phyloP scores from a whole-genome alignment of 2,888 invertebrate genomes.

The Sturmia bella region DNA sequence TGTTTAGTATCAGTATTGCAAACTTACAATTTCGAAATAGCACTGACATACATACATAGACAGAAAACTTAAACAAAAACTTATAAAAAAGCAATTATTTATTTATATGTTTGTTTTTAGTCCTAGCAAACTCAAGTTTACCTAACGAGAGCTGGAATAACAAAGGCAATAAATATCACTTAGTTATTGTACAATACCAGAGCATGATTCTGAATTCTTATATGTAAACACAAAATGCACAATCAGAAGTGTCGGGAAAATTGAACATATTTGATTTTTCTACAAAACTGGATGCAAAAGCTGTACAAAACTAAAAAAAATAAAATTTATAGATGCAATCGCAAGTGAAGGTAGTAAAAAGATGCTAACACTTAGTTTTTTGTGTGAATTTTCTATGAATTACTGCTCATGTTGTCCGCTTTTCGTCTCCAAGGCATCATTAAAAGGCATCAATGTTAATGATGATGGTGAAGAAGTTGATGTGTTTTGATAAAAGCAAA shows the following conservation, averaged over 20 bases:
- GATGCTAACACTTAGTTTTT: slow-evolving; percentile 55
- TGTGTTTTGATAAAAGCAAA: slow-evolving; percentile 22
- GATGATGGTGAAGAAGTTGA: slow-evolving; percentile 54
- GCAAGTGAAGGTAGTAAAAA: slow-evolving; percentile 41
- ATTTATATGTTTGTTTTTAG: too few species aligned
- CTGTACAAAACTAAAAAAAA: slow-evolving; percentile 10
- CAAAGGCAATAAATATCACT: slow-evolving; percentile 44
- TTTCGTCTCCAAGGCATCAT: slow-evolving; percentile 62
- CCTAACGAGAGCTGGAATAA: not conserved
- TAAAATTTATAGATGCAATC: slow-evolving; percentile 36
- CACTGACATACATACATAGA: too few species aligned
- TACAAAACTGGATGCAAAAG: slow-evolving; percentile 48
- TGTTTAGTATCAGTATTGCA: too few species aligned
- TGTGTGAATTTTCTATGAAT: slow-evolving; percentile 16
- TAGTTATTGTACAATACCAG: slow-evolving; percentile 35
- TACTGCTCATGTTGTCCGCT: slow-evolving; percentile 36
- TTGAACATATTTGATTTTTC: slow-evolving; percentile 34
- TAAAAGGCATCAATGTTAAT: slow-evolving; percentile 65
- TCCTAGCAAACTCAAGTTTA: slow-evolving; percentile 1
- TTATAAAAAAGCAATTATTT: too few species aligned
- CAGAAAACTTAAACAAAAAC: too few species aligned
- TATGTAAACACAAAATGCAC: not conserved
- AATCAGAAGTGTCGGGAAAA: slow-evolving; percentile 54
- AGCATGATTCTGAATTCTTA: slow-evolving; percentile 34
- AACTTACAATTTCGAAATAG: too few species aligned